These are phyloP conservation scores for Sebastes oblongus DNA, from an alignment of 2,797 vertebrate genomes.

Conservation along the genomic window DNA sequence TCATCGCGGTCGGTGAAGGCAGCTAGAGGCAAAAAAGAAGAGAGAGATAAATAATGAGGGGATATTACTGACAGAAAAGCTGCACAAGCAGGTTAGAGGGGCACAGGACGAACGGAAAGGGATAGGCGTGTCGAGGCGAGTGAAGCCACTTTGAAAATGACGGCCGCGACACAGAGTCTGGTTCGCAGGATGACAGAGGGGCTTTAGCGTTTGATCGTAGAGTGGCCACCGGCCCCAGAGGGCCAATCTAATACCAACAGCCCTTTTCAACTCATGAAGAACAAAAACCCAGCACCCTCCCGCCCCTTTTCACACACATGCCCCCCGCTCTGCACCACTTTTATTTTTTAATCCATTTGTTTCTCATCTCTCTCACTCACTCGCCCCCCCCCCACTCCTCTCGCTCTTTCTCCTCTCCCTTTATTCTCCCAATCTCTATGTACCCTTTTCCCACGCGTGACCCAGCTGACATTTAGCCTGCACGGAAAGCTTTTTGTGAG, in stretches of 20 bases:
- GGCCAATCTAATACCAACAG: conserved; percentile 60
- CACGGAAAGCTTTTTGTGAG: conserved; percentile 48
- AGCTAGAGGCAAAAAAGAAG: conserved; percentile 73
- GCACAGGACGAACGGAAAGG: not conserved
- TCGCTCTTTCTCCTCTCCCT: conserved; percentile 26
- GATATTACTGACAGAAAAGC: conserved; percentile 12
- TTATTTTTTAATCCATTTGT: conserved; percentile 75
- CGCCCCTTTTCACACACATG: conserved; percentile 3
- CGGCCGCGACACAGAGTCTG: conserved; percentile 30
- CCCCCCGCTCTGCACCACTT: conserved; percentile 29
- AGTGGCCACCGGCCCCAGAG: conserved; percentile 52
- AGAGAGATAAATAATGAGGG: conserved; percentile 5
- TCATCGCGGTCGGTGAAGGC: conserved; percentile 90
- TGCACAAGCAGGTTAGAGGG: not conserved
- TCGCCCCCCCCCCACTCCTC: not conserved
- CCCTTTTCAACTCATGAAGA: conserved; percentile 41
- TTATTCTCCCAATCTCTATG: conserved; percentile 43
- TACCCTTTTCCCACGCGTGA: conserved; percentile 31
- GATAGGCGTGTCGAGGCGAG: conserved; percentile 1
- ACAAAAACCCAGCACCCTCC: conserved; percentile 48
- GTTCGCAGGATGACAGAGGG: conserved; percentile 45
- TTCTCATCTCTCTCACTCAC: conserved; percentile 54
- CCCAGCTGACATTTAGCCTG: conserved; percentile 59
- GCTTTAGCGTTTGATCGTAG: conserved; percentile 61
- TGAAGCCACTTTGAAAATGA: conserved; percentile 64